Evolutionary conservation across 2,888 invertebrate genomes (phyloP).

Genomic region (Chrysina gloriosa): DNA sequence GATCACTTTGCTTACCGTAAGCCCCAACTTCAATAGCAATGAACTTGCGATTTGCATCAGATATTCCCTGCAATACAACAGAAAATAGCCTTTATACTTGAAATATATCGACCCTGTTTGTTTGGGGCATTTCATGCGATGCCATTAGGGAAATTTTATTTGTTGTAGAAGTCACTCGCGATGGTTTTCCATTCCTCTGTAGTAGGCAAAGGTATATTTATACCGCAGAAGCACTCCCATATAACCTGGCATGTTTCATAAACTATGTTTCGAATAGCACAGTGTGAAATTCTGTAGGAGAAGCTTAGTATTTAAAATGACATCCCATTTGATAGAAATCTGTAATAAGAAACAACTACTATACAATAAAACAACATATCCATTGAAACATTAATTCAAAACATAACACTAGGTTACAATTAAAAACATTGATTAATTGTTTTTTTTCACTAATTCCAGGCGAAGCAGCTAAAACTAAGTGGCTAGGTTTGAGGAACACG

Average conservation of each 20-base stretch:
- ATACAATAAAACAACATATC: too few species aligned
- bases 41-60: neutral
- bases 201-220: neutral
- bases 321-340: neutral
- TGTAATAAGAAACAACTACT: too few species aligned
- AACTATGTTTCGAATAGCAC: too few species aligned
- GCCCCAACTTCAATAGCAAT: neutral
- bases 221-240: neutral
- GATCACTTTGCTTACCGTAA: neutral
- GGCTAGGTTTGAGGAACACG: neutral
- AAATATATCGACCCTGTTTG: neutral
- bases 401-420: too few species aligned
- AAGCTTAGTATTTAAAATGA: neutral
- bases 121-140: neutral
- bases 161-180: neutral
- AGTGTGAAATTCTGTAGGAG: neutral
- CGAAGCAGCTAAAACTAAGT: neutral
- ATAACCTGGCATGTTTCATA: too few species aligned
- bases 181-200: neutral
- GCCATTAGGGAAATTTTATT: neutral
- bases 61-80: neutral
- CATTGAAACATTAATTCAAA: too few species aligned
- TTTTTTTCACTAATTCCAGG: neutral
- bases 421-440: neutral
- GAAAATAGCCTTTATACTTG: neutral